These are phyloP conservation scores for Prostheceraeus crozeri DNA, from an alignment of 2,888 invertebrate species.

Conservation along the genomic window DNA sequence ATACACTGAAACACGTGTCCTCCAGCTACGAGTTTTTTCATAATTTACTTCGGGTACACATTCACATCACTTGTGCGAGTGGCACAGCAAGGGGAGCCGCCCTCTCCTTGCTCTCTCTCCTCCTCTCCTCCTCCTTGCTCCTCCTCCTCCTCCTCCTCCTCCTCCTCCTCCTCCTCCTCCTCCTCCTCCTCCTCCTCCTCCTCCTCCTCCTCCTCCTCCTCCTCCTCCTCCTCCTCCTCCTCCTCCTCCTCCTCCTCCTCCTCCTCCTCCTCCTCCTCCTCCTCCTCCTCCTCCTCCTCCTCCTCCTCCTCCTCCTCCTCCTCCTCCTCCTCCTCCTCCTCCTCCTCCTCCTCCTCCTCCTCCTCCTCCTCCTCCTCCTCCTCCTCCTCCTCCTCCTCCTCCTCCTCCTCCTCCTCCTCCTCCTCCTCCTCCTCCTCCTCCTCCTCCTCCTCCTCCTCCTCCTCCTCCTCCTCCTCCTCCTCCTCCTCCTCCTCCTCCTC, in stretches of 20 bases:
- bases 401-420: background rate
- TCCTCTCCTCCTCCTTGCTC: too few species aligned
- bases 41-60: too few species aligned
- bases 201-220: too few species aligned
- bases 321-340: background rate
- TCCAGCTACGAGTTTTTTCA: too few species aligned
- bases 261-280: background rate
- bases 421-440: too few species aligned
- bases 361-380: too few species aligned
- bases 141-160: constrained; percentile 5
- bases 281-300: constrained; percentile 7
- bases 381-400: background rate
- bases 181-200: background rate
- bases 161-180: constrained; percentile 1
- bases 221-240: constrained; percentile 4
- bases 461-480: background rate
- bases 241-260: background rate
- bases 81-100: too few species aligned
- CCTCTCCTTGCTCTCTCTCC: too few species aligned
- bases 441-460: background rate
- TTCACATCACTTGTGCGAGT: too few species aligned
- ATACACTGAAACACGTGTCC: too few species aligned
- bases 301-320: background rate
- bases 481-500: background rate
- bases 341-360: constrained; percentile 1